Conservation (phyloP, 2,888 invertebrate genomes). For the Crioceris asparagi region DNA sequence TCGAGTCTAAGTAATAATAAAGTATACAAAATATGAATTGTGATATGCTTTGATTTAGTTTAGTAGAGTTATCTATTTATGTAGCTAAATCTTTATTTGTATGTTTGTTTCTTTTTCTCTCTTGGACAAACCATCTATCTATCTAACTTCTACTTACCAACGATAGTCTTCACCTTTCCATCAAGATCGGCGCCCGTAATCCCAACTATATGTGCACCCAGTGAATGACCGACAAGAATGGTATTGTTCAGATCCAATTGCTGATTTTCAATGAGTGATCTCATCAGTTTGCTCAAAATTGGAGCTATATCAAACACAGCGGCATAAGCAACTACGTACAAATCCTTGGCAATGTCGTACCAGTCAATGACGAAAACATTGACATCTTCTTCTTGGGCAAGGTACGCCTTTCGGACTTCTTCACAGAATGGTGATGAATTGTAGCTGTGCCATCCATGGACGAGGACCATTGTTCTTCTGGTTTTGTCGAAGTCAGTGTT, state of each 20-base stretch:
- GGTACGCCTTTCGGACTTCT: slow-evolving; percentile 19
- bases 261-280: slow-evolving; percentile 2
- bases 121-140: too few species aligned
- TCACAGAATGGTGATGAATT: slow-evolving; percentile 21
- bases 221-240: slow-evolving; percentile 18
- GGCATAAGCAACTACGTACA: slow-evolving; percentile 13
- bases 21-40: too few species aligned
- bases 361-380: slow-evolving; percentile 33
- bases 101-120: too few species aligned
- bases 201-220: slow-evolving; percentile 31
- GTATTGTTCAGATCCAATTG: slow-evolving; percentile 9
- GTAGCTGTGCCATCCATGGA: slow-evolving; percentile 31
- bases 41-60: too few species aligned
- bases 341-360: slow-evolving; percentile 15
- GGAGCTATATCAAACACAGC: slow-evolving; percentile 22
- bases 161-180: slow-evolving; percentile 22
- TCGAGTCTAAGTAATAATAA: too few species aligned
- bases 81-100: too few species aligned
- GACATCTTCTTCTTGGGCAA: slow-evolving; percentile 22
- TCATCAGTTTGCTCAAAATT: slow-evolving; percentile 5
- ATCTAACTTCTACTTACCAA: too few species aligned
- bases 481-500: slow-evolving; percentile 19
- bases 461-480: slow-evolving; percentile 24
- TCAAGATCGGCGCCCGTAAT: slow-evolving; percentile 15
- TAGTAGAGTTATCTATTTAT: too few species aligned